phyloP scores from a whole-genome alignment of 2,888 invertebrate species.

The Aelia acuminata region DNA sequence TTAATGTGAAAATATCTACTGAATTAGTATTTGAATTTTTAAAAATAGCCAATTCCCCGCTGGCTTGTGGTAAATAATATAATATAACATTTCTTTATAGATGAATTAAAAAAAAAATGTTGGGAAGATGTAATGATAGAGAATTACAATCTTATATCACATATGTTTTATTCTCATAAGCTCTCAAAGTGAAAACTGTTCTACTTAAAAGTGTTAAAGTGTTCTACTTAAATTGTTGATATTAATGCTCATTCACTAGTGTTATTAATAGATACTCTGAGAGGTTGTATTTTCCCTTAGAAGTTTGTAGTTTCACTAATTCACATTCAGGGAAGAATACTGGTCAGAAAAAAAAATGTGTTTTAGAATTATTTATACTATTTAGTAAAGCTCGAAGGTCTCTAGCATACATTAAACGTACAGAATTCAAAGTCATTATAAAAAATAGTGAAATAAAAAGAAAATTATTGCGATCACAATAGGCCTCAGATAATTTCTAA shows the following conservation, averaged over 20 bases:
- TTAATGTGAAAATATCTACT: neutral
- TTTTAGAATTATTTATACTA: too few species aligned
- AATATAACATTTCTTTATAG: too few species aligned
- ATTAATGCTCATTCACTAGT: neutral
- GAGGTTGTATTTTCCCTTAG: conserved; percentile 3
- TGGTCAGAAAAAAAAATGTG: too few species aligned
- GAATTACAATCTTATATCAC: neutral
- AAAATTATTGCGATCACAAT: too few species aligned
- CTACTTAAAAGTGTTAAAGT: neutral
- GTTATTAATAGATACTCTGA: neutral
- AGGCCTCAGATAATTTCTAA: too few species aligned
- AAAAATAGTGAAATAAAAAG: too few species aligned
- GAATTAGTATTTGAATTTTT: neutral
- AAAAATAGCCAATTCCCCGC: neutral
- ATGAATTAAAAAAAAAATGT: neutral
- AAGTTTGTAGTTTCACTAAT: neutral
- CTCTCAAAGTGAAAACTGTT: neutral
- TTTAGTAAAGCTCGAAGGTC: too few species aligned
- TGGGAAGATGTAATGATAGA: neutral
- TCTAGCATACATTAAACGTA: too few species aligned
- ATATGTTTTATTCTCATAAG: neutral
- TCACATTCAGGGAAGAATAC: neutral
- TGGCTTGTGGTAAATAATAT: neutral
- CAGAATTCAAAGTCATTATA: too few species aligned
- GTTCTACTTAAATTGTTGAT: neutral